Evolutionary conservation across 2,113 vertebrate species (phyloP).

Genomic region (Oncorhynchus tshawytscha): DNA sequence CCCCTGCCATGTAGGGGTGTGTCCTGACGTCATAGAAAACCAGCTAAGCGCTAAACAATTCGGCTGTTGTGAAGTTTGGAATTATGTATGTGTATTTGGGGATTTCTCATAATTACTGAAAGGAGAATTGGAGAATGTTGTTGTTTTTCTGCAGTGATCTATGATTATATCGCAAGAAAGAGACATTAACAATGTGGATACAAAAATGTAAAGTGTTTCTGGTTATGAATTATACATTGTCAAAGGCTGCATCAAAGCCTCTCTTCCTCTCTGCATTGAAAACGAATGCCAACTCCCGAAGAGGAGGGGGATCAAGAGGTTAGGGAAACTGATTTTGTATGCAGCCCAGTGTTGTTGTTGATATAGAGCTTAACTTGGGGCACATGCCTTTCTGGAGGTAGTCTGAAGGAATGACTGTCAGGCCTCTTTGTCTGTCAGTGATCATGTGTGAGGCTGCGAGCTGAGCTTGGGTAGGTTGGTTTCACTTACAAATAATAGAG

Average conservation of each 20-base stretch:
- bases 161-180: too few species aligned
- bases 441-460: not conserved
- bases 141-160: too few species aligned
- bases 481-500: not conserved
- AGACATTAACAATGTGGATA: too few species aligned
- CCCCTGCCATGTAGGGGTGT: too few species aligned
- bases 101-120: too few species aligned
- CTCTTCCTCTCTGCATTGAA: not conserved
- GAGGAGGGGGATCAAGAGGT: not conserved
- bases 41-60: too few species aligned
- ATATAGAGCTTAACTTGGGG: not conserved
- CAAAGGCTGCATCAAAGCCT: not conserved
- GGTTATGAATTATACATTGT: not conserved
- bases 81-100: too few species aligned
- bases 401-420: not conserved
- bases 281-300: not conserved
- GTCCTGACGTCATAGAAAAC: too few species aligned
- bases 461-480: not conserved
- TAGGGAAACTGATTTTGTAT: not conserved
- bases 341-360: not conserved
- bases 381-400: not conserved
- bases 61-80: too few species aligned
- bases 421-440: conserved; percentile 4
- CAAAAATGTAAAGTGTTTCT: too few species aligned
- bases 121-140: too few species aligned